A percentile compares a stretch with the other conserved stretches of the same genome.
phyloP scores from a whole-genome alignment of 2,113 vertebrate species.

The Plestiodon gilberti region DNA sequence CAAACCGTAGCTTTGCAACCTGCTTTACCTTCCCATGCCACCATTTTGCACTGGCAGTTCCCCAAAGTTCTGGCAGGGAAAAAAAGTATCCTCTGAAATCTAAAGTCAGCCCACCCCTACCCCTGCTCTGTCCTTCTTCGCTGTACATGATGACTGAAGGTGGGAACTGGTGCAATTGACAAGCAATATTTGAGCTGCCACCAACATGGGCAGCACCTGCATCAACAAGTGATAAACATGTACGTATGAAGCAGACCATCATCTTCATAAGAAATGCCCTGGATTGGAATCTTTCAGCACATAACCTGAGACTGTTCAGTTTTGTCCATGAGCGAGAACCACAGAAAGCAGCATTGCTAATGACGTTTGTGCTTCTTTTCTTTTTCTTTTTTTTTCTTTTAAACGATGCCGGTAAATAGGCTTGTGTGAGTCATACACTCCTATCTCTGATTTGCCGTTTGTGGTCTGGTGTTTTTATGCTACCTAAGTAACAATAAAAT shows the following conservation, averaged over 20 bases:
- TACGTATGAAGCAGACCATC: background rate
- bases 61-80: too few relatives aligned
- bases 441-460: conserved; percentile 70
- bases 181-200: background rate
- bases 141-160: background rate
- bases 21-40: too few relatives aligned
- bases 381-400: conserved; percentile 36
- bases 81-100: too few relatives aligned
- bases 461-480: conserved; percentile 74
- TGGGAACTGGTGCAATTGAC: background rate
- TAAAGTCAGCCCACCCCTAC: background rate
- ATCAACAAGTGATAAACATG: background rate
- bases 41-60: too few relatives aligned
- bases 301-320: conserved; percentile 33
- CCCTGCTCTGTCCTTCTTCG: background rate
- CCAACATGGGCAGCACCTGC: background rate
- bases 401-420: conserved; percentile 73
- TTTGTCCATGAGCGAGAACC: conserved; percentile 61
- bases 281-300: background rate
- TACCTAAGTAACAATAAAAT: conserved; percentile 60
- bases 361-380: conserved; percentile 36
- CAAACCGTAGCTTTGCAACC: too few relatives aligned
- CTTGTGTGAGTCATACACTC: conserved; percentile 78
- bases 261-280: background rate
- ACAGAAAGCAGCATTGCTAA: conserved; percentile 65